A percentile compares a stretch with the other conserved stretches of the same genome.
phyloP scores from a whole-genome alignment of 2,888 invertebrate species.

The Noctua janthina region DNA sequence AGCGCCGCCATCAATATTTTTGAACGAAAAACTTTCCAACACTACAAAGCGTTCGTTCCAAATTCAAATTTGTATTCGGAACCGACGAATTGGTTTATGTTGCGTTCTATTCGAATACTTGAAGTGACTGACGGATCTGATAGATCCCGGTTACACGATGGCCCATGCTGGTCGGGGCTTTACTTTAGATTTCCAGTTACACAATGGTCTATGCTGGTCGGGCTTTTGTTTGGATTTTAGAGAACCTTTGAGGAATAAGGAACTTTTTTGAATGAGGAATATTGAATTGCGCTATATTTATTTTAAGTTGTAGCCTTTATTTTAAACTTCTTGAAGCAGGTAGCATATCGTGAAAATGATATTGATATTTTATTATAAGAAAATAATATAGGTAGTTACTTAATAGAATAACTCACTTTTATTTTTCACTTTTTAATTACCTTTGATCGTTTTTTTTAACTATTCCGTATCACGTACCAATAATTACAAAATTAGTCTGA shows the following conservation, averaged over 20 bases:
- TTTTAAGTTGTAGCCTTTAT: not conserved
- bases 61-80: constrained; percentile 66
- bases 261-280: not conserved
- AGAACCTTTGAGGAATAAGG: not conserved
- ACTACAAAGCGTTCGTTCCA: constrained; percentile 63
- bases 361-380: not conserved
- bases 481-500: not conserved
- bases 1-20: constrained; percentile 65
- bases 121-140: constrained; percentile 46
- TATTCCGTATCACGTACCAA: not conserved
- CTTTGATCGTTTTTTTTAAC: not conserved
- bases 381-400: not conserved
- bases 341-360: not conserved
- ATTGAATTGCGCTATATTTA: not conserved
- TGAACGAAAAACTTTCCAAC: constrained; percentile 64
- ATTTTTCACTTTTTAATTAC: not conserved
- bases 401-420: not conserved
- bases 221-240: constrained; percentile 2
- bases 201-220: constrained; percentile 5
- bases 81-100: constrained; percentile 62
- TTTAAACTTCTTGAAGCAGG: not conserved
- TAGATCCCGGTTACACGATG: constrained; percentile 16
- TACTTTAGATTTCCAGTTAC: not conserved
- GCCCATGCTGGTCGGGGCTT: constrained; percentile 1
- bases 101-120: constrained; percentile 56